Percentiles rank a stretch among this genome's conserved stretches.
Conservation (phyloP, 2,888 invertebrate genomes). For the Brachycybe producta region DNA sequence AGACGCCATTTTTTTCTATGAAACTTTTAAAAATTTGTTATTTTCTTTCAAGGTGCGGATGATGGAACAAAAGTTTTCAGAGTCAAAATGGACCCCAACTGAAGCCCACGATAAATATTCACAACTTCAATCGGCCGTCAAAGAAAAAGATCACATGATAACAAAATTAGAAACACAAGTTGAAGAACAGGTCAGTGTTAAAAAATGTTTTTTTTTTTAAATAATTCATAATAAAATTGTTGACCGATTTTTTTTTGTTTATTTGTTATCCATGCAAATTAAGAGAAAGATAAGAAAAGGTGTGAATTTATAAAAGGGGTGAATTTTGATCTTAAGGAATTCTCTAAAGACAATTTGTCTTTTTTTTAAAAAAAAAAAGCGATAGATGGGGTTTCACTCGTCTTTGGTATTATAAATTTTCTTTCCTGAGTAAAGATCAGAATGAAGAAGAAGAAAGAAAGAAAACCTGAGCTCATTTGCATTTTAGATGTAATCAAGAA, state of each 20-base stretch:
- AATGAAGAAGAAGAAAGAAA: too few relatives aligned
- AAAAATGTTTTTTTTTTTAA: neutral
- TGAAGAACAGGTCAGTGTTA: slow-evolving; percentile 57
- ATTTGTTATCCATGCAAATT: slow-evolving; percentile 2
- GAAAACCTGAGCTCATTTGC: too few relatives aligned
- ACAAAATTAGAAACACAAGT: slow-evolving; percentile 67
- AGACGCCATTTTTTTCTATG: slow-evolving; percentile 3
- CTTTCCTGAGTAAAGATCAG: too few relatives aligned
- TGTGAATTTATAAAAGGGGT: too few relatives aligned
- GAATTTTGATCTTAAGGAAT: too few relatives aligned
- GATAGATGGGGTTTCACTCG: too few relatives aligned
- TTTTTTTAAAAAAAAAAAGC: too few relatives aligned
- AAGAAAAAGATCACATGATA: slow-evolving; percentile 46
- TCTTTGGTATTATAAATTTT: too few relatives aligned
- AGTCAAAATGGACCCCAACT: slow-evolving; percentile 31
- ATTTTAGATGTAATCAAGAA: slow-evolving; percentile 12
- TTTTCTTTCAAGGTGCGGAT: slow-evolving; percentile 34
- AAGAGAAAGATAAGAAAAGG: too few relatives aligned
- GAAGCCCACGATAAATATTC: slow-evolving; percentile 27
- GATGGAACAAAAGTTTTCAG: slow-evolving; percentile 39
- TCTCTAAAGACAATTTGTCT: too few relatives aligned
- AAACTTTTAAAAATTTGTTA: neutral
- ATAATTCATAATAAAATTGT: too few relatives aligned
- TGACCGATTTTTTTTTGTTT: neutral
- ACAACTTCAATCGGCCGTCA: slow-evolving; percentile 25